These are phyloP conservation scores for Germaria angustata DNA, from an alignment of 2,888 invertebrate species.

Conservation along the genomic window DNA sequence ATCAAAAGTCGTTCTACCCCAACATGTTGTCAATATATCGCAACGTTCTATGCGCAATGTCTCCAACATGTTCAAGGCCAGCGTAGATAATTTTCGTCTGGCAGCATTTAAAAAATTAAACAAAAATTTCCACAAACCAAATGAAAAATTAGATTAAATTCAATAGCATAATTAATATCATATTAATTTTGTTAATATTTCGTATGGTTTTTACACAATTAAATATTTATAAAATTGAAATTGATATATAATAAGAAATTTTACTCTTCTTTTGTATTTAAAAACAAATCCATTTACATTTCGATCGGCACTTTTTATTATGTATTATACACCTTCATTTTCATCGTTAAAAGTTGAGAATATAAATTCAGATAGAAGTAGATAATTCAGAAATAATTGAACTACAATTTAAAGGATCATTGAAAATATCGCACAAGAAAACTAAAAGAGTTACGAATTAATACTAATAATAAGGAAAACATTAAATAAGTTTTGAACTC, in stretches of 20 bases:
- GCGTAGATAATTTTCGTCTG: conserved; percentile 72
- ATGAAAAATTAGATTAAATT: conserved; percentile 44
- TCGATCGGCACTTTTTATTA: conserved; percentile 16
- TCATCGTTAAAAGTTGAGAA: not conserved
- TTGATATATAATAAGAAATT: not conserved
- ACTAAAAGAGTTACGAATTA: not conserved
- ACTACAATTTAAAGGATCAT: not conserved
- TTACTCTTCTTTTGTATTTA: not conserved
- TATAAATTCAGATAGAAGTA: not conserved
- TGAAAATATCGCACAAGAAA: not conserved
- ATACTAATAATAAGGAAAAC: too few species aligned
- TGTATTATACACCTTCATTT: conserved; percentile 47
- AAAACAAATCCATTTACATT: conserved; percentile 20
- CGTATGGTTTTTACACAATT: not conserved
- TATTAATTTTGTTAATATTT: not conserved
- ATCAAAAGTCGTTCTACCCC: conserved; percentile 67
- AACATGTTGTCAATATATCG: conserved; percentile 74
- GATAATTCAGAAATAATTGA: not conserved
- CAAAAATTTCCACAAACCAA: conserved; percentile 56
- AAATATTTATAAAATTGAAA: not conserved
- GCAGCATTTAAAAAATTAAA: conserved; percentile 72
- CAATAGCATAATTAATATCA: not conserved
- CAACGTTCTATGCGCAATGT: conserved; percentile 75
- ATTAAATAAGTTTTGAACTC: too few species aligned
- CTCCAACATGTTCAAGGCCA: conserved; percentile 75